Percentiles rank a stretch among this genome's conserved stretches.
Evolutionary conservation across 2,888 invertebrate genomes (phyloP).

Genomic region (Latheticus oryzae): DNA sequence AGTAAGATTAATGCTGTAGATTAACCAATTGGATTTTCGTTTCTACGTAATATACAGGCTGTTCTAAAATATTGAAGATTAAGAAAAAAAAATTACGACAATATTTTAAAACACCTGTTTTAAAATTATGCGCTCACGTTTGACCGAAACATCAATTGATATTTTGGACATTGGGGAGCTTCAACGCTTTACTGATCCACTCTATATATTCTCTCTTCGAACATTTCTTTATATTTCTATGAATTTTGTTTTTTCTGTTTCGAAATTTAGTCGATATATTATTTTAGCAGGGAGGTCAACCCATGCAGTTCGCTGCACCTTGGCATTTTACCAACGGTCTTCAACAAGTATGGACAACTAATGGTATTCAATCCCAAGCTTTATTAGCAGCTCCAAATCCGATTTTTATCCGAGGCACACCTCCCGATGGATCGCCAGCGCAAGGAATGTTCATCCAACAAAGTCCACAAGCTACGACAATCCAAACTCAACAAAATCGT

Average conservation of each 20-base stretch:
- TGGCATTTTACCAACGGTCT: slow-evolving; percentile 80
- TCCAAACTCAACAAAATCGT: slow-evolving; percentile 77
- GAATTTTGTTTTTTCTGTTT: neutral
- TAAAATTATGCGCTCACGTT: no score
- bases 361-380: slow-evolving; percentile 77
- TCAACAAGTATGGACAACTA: slow-evolving; percentile 81
- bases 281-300: slow-evolving; percentile 71
- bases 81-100: slow-evolving; percentile 2
- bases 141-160: no score
- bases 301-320: slow-evolving; percentile 81
- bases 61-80: neutral
- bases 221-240: neutral
- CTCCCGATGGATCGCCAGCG: slow-evolving; percentile 76
- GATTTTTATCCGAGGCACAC: slow-evolving; percentile 84
- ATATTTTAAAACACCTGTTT: no score
- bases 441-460: slow-evolving; percentile 86
- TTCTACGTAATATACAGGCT: neutral
- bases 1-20: no score
- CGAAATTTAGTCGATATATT: neutral
- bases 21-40: no score
- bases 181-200: no score
- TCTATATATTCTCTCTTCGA: no score
- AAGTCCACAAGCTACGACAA: slow-evolving; percentile 75
- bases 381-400: slow-evolving; percentile 81
- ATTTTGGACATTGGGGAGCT: no score